A percentile compares a stretch with the other conserved stretches of the same genome.
Evolutionary conservation across 2,797 vertebrate genomes (phyloP).

Genomic region (Setipinna tenuifilis): DNA sequence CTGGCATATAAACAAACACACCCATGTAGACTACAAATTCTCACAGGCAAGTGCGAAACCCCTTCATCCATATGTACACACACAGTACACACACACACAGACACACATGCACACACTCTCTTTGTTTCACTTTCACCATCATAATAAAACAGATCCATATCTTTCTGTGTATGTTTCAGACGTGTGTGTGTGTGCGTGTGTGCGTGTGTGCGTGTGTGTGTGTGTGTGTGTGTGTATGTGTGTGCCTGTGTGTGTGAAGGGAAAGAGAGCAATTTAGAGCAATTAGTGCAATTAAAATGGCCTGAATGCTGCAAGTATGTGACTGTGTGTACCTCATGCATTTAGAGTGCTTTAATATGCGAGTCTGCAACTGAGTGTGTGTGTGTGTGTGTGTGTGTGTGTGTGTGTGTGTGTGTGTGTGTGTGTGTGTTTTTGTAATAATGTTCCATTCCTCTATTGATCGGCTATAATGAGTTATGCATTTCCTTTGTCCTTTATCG

Average conservation of each 20-base stretch:
- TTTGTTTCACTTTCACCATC: too few species aligned
- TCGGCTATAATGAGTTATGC: too few species aligned
- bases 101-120: background rate
- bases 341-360: background rate
- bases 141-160: too few species aligned
- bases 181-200: conserved; percentile 39
- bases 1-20: background rate
- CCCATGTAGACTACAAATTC: background rate
- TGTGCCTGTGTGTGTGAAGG: background rate
- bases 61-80: background rate
- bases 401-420: conserved; percentile 14
- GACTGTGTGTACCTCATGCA: background rate
- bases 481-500: background rate
- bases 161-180: too few species aligned
- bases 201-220: conserved; percentile 33
- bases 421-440: background rate
- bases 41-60: background rate
- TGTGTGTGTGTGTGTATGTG: conserved; percentile 39
- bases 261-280: background rate
- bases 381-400: conserved; percentile 30
- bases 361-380: background rate
- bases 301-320: background rate
- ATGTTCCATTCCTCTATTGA: background rate
- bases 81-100: background rate
- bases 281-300: background rate